Percentiles rank a stretch among this genome's conserved stretches.
Conservation (phyloP, 2,113 vertebrate species). For the Cisticola juncidis region DNA sequence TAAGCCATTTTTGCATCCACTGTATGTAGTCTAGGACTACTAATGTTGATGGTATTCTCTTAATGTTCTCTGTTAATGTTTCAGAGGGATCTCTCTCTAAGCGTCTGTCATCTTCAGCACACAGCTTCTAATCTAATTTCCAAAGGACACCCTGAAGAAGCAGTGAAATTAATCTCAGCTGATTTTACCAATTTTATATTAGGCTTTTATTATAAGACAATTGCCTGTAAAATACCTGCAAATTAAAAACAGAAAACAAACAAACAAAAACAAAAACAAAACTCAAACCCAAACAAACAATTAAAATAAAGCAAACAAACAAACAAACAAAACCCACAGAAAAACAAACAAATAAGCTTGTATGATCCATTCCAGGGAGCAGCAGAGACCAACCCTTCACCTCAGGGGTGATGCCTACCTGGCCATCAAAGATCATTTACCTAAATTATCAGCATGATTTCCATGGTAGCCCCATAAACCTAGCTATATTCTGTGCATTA, state of each 20-base stretch:
- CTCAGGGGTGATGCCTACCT: neutral
- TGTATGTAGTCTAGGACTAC: neutral
- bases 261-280: neutral
- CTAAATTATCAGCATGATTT: neutral
- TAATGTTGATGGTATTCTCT: neutral
- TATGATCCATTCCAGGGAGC: neutral
- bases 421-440: neutral
- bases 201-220: neutral
- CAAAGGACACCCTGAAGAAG: neutral
- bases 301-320: neutral
- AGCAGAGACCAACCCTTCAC: neutral
- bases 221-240: neutral
- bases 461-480: neutral
- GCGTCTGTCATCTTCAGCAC: neutral
- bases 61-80: neutral
- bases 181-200: neutral
- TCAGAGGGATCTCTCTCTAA: neutral
- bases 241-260: neutral
- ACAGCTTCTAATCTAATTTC: neutral
- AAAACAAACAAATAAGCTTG: neutral
- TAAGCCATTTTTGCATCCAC: neutral
- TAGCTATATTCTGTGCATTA: neutral
- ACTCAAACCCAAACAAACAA: neutral
- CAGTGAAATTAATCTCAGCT: neutral
- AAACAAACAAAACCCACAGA: fast-evolving